Evolutionary conservation across 2,888 invertebrate species (phyloP), one percentile per base, ranked within the genome.

Genomic region (Drosophila quinaria): DNA sequence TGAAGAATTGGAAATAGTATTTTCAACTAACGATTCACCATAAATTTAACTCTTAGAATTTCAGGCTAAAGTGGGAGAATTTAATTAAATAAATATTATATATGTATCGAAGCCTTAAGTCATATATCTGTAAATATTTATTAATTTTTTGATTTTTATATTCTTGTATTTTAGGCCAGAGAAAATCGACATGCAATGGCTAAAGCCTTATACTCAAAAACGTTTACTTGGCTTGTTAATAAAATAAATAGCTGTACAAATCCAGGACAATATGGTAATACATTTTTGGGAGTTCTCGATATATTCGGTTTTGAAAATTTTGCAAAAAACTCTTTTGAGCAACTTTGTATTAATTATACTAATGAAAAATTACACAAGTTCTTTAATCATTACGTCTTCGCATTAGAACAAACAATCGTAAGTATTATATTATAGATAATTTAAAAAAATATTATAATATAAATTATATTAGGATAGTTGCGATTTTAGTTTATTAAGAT

Each of bases 241-340:
- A 97, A 97, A 93, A 98, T 98, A 65, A 98, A 98, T 93, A 96
- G 96, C 64, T 97, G 97, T 87, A 97, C 97, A 44, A 97, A 97
- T 92, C 97, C 97, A 0, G 97, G 97, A 9, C 95, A 96, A 77
- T 96, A 97, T 88, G 95, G 96, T 11, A 94, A 95, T 11, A 91
- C 95, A 69, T 96, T 97, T 87, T 94, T 98, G 56, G 98, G 98
- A 8, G 97, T 98, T 8, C 94, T 98, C 44, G 98, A 98, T 92
- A 98, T 98, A 83, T 98, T 98, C 91, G 98, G 98, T 63, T 98
- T 98, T 92, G 98, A 98, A 93, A 98, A 98, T 94, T 98, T 98
- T 92, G 94, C 95, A 3, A 94, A 95, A n/a, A 98, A 98, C 92
- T 97, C 97, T 1, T 96, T 98, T 83, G 98, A 98, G 91, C 98